Base-by-base conservation (phyloP, 2,888 invertebrate genomes). In the Drosophila siamana region DNA sequence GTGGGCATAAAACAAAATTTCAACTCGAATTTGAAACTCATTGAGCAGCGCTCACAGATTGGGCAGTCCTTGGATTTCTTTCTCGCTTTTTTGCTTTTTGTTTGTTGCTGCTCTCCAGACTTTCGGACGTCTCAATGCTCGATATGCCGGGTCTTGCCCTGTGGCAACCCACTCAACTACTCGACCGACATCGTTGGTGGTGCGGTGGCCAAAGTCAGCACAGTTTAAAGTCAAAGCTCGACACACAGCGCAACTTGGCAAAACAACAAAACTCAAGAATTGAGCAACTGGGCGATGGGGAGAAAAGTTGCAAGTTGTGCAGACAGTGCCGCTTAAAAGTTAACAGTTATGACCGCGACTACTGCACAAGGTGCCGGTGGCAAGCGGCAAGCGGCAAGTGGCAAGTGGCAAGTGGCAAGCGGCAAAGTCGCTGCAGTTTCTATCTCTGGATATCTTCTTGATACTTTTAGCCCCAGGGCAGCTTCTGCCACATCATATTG, bases 321-420 rank as follows among this genome's bases (percentile, higher is more conserved):
- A 66, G 67, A 43, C 40, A 46, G 28, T 15, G 47, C 43, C 69
- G 77, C 78, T 80, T 74, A 64, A 71, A 69, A 80, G 83, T 79
- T 75, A 85, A 79, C 80, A 77, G 63, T 69, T 74, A 71, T 86
- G 80, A 63, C 80, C 83, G 65, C 73, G 43, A 65, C 59, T 36
- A 13, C 54, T 30, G 40, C 26, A 40, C 28, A 36, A 60, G 36
- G 24, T 60, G 48, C 60, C 47, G 54, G 60, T 55, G 57, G 44
- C 51, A 44, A 36, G 44, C 46, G 61, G 38, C 33, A 41, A 40
- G 41, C 6, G 15, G 26, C 26, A 40, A 59, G 33, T n/a, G 54
- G 47, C 60, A 40, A 60, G 54, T 48, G 59, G 51, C 51, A 46
- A 38, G 44, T 48, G 61, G 40, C 36, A 43, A 30, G n/a, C n/a